A percentile compares a stretch with the other conserved stretches of the same genome.
Conservation (phyloP, 2,113 vertebrate genomes). For the Podiceps cristatus region DNA sequence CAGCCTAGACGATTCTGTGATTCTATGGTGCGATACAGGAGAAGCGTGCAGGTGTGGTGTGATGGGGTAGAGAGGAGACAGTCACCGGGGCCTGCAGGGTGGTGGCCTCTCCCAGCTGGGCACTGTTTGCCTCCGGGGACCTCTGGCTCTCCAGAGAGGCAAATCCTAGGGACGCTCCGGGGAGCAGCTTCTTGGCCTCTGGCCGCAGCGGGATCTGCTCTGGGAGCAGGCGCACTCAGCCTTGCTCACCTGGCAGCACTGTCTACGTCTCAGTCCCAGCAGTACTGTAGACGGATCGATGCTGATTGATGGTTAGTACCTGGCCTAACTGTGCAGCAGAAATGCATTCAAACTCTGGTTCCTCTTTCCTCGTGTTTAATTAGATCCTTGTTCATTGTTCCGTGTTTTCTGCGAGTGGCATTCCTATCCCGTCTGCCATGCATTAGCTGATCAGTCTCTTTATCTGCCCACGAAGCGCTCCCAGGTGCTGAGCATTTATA, state of each 20-base stretch:
- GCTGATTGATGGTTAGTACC: neutral
- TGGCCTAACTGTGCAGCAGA: neutral
- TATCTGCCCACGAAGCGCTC: neutral
- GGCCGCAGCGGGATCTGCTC: neutral
- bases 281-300: neutral
- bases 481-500: neutral
- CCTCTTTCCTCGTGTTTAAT: neutral
- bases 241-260: neutral
- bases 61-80: neutral
- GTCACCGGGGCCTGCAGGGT: neutral
- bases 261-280: too few relatives aligned
- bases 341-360: neutral
- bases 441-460: neutral
- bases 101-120: neutral
- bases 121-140: neutral
- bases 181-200: neutral
- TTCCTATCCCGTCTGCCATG: neutral
- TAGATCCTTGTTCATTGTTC: neutral
- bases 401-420: neutral
- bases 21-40: neutral
- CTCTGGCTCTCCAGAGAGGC: neutral
- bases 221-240: neutral
- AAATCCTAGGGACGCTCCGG: neutral
- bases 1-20: too few relatives aligned
- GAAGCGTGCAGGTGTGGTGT: neutral